phyloP scores from a whole-genome alignment of 2,888 invertebrate genomes.

The Protula sp. region DNA sequence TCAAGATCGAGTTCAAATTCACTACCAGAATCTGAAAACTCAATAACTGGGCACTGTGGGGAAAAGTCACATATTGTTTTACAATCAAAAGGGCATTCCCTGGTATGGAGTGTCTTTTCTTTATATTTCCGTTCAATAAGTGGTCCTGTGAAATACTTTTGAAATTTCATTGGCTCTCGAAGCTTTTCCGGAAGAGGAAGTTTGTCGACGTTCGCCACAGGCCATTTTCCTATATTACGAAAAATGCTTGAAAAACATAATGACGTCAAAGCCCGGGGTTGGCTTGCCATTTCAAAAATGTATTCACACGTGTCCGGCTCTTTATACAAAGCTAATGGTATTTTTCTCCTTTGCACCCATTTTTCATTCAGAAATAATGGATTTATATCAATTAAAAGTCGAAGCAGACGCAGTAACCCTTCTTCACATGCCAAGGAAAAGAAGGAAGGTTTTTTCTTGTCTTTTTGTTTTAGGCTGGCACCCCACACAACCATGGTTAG shows the following conservation, averaged over 20 bases:
- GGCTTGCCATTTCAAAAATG: conserved; percentile 27
- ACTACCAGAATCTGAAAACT: conserved; percentile 18
- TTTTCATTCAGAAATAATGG: conserved; percentile 36
- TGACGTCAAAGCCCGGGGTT: conserved; percentile 27
- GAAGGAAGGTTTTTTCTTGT: not conserved
- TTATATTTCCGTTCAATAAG: conserved; percentile 21
- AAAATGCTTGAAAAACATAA: conserved; percentile 35
- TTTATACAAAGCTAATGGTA: conserved; percentile 41
- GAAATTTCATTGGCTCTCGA: conserved; percentile 31
- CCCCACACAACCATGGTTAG: conserved; percentile 42
- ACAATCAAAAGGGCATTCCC: conserved; percentile 44
- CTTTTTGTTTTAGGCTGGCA: conserved; percentile 23
- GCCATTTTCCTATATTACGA: conserved; percentile 29
- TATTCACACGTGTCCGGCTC: conserved; percentile 33
- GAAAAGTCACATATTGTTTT: conserved; percentile 27
- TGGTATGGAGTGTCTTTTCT: conserved; percentile 23
- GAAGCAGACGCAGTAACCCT: conserved; percentile 31
- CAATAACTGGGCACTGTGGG: conserved; percentile 35
- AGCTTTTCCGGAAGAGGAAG: conserved; percentile 32
- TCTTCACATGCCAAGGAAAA: conserved; percentile 24
- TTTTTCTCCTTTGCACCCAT: conserved; percentile 31
- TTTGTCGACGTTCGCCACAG: conserved; percentile 28
- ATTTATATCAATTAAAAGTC: conserved; percentile 34
- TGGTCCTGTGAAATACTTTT: conserved; percentile 31
- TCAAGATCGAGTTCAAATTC: not conserved